Percentiles rank a stretch among this genome's conserved stretches.
Conservation (phyloP, 2,113 vertebrate genomes). For the Ailuropoda melanoleuca region DNA sequence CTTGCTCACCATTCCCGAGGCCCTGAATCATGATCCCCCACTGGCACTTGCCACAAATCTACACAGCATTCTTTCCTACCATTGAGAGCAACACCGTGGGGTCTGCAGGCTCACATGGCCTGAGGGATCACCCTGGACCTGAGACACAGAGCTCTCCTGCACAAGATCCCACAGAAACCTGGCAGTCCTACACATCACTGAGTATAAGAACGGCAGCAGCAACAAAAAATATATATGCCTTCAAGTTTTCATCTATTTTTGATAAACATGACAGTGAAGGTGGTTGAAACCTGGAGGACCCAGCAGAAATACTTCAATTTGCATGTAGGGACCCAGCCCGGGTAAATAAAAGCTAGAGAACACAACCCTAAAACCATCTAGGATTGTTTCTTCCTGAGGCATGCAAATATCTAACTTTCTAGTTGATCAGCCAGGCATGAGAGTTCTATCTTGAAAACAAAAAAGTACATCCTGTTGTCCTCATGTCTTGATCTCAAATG, state of each 20-base stretch:
- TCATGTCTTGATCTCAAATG: not conserved
- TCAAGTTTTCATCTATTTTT: not conserved
- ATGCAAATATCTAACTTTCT: conserved; percentile 36
- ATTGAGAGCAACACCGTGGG: not conserved
- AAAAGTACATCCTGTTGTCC: conserved; percentile 23
- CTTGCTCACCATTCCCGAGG: not conserved
- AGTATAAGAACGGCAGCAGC: not conserved
- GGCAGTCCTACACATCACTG: not conserved
- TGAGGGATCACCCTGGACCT: not conserved
- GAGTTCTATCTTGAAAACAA: not conserved
- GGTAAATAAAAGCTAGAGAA: not conserved
- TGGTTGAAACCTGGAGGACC: not conserved
- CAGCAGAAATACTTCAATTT: not conserved
- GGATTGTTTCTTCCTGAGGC: not conserved
- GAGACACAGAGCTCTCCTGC: not conserved
- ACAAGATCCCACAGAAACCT: too few relatives aligned
- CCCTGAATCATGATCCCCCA: not conserved
- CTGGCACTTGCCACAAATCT: not conserved
- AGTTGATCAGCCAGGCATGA: conserved; percentile 11
- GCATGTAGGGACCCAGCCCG: not conserved
- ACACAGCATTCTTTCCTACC: not conserved
- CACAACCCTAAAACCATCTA: not conserved
- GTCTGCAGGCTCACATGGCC: not conserved
- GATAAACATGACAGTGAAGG: not conserved
- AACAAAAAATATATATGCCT: not conserved